A percentile compares a stretch with the other conserved stretches of the same genome.
Evolutionary conservation across 2,797 vertebrate species (phyloP).

Genomic region (Paratrypauchen microcephalus): DNA sequence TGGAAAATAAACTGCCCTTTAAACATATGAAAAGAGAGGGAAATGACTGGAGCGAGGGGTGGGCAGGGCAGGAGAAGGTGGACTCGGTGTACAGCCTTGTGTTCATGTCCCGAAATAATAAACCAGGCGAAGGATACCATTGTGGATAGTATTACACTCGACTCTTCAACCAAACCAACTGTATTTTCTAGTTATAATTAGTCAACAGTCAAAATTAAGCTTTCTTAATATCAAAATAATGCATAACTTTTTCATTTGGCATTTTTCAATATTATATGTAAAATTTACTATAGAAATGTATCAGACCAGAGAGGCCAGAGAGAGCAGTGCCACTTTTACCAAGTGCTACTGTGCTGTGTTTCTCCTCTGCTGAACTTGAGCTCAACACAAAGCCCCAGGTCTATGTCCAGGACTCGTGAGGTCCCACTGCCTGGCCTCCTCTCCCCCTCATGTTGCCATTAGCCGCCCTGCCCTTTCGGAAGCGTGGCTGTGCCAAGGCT

Average conservation of each 20-base stretch:
- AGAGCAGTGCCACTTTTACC: slow-evolving; percentile 44
- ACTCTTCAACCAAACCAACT: slow-evolving; percentile 25
- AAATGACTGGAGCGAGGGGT: slow-evolving; percentile 51
- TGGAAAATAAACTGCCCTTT: slow-evolving; percentile 74
- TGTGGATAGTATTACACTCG: slow-evolving; percentile 43
- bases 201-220: background rate
- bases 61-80: slow-evolving; percentile 46
- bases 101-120: slow-evolving; percentile 64
- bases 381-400: slow-evolving; percentile 66
- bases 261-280: no score
- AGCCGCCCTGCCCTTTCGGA: slow-evolving; percentile 76
- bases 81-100: slow-evolving; percentile 55
- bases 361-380: slow-evolving; percentile 50
- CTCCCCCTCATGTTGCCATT: slow-evolving; percentile 70
- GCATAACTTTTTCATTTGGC: no score
- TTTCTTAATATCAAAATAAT: no score
- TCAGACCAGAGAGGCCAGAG: background rate
- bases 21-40: slow-evolving; percentile 64
- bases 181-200: slow-evolving; percentile 5
- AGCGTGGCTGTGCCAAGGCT: slow-evolving; percentile 71
- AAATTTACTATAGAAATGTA: no score
- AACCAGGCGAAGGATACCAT: slow-evolving; percentile 68
- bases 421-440: slow-evolving; percentile 64
- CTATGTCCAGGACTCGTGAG: slow-evolving; percentile 72
- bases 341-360: slow-evolving; percentile 43